Base-by-base conservation (phyloP, 2,888 invertebrate species). In the Petrophora chlorosata region DNA sequence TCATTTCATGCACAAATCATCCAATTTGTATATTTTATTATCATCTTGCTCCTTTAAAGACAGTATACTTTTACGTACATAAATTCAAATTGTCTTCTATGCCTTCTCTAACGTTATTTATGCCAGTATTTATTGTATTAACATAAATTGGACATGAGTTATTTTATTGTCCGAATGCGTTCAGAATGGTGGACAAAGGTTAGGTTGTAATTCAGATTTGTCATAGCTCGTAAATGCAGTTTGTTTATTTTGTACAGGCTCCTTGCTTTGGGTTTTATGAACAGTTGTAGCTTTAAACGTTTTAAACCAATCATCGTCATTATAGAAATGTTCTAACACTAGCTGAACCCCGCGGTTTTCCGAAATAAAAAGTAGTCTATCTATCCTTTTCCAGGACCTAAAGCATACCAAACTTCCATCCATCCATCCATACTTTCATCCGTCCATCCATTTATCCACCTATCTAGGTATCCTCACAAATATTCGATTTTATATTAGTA, bases 121-220 rank as follows among this genome's bases (percentile, higher is more conserved):
- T 89, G 85, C 79, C 70, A 82, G 79, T 88, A 88, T 90, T 89
- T 90, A 90, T 89, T 84, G 83, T 87, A 90, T 88, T 89, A 90
- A 89, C 88, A 90, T 90, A 89, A 90, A 89, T 89, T 90, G 88
- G 84, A 85, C 89, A 76, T 89, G 89, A 89, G 84, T 90, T 89
- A 90, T 90, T 89, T 90, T 88, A 90, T 84, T 85, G 76, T 65
- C 76, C 69, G 76, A 87, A 82, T 82, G 84, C 83, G 73, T 69
- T 73, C 80, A 78, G 82, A 79, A 79, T 73, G 73, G 63, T 74
- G 82, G 78, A 83, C 81, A 84, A 83, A 84, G 85, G 79, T 85
- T 85, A 85, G 82, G 82, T 82, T 78, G 85, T 86, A 79, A 82
- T 79, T 85, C 79, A 74, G 82, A 85, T 84, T 87, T 83, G 86